Conservation (phyloP, 2,113 vertebrate species). For the Cyprinodon variegatus region DNA sequence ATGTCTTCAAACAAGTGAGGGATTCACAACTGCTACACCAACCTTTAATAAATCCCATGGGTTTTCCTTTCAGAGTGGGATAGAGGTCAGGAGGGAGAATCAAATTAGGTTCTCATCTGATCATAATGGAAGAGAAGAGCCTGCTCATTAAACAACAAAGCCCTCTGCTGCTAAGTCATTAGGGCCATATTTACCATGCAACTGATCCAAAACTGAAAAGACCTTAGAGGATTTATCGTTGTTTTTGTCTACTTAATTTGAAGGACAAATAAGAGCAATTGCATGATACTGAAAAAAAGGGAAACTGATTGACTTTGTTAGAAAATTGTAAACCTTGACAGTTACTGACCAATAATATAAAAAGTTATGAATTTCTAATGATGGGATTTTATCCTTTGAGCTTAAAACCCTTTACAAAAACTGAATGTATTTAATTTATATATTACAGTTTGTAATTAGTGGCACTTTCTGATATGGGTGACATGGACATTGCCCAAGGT, state of each 20-base stretch:
- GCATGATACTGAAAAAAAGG: conserved; percentile 2
- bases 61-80: conserved; percentile 60
- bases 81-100: conserved; percentile 74
- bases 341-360: not conserved
- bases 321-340: conserved; percentile 2
- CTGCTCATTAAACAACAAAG: conserved; percentile 60
- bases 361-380: not conserved
- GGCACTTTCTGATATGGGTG: too few relatives aligned
- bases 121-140: conserved; percentile 53
- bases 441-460: too few relatives aligned
- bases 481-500: too few relatives aligned
- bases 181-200: conserved; percentile 63
- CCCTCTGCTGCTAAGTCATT: conserved; percentile 66
- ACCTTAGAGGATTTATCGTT: conserved; percentile 9
- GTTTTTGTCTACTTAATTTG: conserved; percentile 38
- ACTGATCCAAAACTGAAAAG: conserved; percentile 17
- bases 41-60: conserved; percentile 45
- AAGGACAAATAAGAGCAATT: conserved; percentile 27
- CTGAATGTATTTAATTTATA: too few relatives aligned
- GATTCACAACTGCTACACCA: conserved; percentile 27
- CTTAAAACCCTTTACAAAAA: not conserved
- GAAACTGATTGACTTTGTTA: not conserved
- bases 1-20: conserved; percentile 9
- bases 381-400: not conserved
- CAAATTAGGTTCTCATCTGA: conserved; percentile 72